phyloP scores from a whole-genome alignment of 2,113 vertebrate species.

The Oreotrochilus melanogaster region DNA sequence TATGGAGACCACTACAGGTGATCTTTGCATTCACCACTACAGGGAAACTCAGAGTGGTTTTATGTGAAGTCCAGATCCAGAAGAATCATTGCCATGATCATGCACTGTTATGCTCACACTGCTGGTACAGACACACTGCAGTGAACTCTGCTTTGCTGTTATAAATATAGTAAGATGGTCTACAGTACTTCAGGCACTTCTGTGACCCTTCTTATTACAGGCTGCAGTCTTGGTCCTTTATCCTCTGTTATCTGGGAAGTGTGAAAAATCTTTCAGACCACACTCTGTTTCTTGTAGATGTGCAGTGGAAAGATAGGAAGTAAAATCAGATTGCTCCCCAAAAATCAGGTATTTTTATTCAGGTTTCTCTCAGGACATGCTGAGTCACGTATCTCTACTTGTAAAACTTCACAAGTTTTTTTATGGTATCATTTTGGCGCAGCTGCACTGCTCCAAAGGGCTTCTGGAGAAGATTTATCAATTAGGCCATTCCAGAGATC shows the following conservation, averaged over 20 bases:
- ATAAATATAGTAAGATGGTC: fast-evolving
- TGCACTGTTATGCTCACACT: neutral
- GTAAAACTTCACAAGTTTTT: neutral
- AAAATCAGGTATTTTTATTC: neutral
- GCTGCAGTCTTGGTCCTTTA: neutral
- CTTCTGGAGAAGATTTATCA: neutral
- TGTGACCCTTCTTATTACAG: neutral
- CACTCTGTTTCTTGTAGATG: neutral
- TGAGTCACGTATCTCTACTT: neutral
- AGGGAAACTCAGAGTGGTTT: neutral
- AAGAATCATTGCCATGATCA: fast-evolving
- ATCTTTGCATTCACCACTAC: neutral
- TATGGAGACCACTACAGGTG: neutral
- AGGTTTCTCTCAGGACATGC: neutral
- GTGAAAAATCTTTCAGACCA: neutral
- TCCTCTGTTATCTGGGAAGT: neutral
- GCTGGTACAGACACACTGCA: neutral
- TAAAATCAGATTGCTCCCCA: neutral
- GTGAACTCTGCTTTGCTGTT: neutral
- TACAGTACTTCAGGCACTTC: neutral
- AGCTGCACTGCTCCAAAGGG: neutral
- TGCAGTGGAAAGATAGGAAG: neutral
- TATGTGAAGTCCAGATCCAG: neutral
- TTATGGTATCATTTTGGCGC: neutral
- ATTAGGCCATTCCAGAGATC: neutral